Evolutionary conservation across 2,113 vertebrate species (phyloP).

Genomic region (Cyprinodon variegatus): DNA sequence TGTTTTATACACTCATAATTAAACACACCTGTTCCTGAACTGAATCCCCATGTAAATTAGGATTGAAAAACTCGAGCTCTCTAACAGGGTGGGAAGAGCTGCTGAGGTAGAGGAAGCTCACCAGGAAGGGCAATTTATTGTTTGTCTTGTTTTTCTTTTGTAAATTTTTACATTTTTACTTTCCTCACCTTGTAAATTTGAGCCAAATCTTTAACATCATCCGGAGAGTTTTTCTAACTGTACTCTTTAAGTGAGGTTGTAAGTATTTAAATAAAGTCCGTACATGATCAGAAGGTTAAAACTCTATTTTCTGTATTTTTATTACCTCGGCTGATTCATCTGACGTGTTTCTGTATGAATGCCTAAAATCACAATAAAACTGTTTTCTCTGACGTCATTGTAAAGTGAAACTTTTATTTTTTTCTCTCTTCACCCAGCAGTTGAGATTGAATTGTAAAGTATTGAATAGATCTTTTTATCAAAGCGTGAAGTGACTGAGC

Average conservation of each 20-base stretch:
- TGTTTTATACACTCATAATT: constrained; percentile 71
- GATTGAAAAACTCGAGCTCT: neutral
- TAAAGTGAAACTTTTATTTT: neutral
- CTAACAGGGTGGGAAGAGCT: no score
- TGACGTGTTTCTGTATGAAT: neutral
- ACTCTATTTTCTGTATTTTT: neutral
- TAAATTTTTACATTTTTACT: constrained; percentile 42
- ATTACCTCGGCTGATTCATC: neutral
- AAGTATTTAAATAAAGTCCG: constrained; percentile 82
- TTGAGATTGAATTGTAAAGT: neutral
- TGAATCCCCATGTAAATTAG: constrained; percentile 53
- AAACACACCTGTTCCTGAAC: constrained; percentile 55
- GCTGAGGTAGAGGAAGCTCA: neutral
- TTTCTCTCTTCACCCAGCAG: neutral
- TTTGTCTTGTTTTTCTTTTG: constrained; percentile 42
- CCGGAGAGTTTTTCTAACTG: constrained; percentile 79
- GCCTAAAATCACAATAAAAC: neutral
- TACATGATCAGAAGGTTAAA: constrained; percentile 60
- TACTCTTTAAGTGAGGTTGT: constrained; percentile 77
- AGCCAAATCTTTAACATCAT: constrained; percentile 61
- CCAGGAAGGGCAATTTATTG: constrained; percentile 20
- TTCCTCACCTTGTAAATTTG: constrained; percentile 60
- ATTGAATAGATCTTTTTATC: neutral
- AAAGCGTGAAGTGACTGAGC: neutral
- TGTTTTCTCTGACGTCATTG: neutral